Conservation (phyloP, 2,113 vertebrate species). For the Callopanchax toddi region DNA sequence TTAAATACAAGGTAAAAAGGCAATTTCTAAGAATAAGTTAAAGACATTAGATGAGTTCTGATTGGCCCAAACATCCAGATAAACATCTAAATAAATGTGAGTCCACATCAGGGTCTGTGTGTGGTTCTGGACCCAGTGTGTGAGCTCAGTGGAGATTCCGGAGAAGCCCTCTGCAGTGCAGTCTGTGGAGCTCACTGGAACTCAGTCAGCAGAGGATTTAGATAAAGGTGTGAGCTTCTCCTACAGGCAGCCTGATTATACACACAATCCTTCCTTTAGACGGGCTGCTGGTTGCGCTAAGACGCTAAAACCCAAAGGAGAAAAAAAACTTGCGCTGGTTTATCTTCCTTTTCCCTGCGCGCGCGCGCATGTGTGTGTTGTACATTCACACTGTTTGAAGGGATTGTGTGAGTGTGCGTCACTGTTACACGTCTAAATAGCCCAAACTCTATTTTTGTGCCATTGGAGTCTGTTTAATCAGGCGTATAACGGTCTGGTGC, state of each 20-base stretch:
- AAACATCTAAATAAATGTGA: slow-evolving; percentile 13
- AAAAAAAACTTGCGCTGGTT: slow-evolving; percentile 19
- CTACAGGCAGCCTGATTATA: slow-evolving; percentile 53
- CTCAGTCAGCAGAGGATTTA: slow-evolving; percentile 68
- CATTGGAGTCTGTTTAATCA: not conserved
- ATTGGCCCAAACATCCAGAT: not conserved
- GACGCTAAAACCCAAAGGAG: not conserved
- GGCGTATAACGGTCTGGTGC: not conserved
- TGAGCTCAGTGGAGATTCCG: slow-evolving; percentile 51
- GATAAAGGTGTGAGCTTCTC: slow-evolving; percentile 73
- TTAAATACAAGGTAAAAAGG: not conserved
- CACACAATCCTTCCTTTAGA: slow-evolving; percentile 39
- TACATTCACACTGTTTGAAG: slow-evolving; percentile 17
- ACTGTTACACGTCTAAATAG: slow-evolving; percentile 17
- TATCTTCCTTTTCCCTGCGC: not conserved
- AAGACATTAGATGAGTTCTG: slow-evolving; percentile 25
- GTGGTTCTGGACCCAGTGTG: slow-evolving; percentile 2
- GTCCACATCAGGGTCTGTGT: not conserved
- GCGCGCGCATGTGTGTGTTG: slow-evolving; percentile 3
- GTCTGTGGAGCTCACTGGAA: slow-evolving; percentile 56
- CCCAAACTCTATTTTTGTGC: slow-evolving; percentile 2
- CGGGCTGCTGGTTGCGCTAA: slow-evolving; percentile 10
- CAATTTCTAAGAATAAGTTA: slow-evolving; percentile 50
- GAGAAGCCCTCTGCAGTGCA: slow-evolving; percentile 77
- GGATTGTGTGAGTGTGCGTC: slow-evolving; percentile 34